Conservation (phyloP, 1,140 invertebrate species). For the Procambarus clarkii region DNA sequence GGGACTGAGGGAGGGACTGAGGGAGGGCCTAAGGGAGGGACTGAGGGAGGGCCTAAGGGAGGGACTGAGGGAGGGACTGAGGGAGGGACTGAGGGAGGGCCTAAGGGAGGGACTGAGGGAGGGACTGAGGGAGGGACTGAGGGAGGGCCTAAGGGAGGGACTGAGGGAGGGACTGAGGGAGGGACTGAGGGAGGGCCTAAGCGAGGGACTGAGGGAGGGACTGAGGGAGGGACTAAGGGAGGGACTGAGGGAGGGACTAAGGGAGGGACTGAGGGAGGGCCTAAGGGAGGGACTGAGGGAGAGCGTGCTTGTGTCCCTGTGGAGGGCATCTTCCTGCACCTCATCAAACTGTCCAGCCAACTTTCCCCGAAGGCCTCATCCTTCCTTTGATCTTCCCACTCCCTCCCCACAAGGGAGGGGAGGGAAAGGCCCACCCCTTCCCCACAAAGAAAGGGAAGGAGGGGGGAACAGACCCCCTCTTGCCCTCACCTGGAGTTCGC, state of each 20-base stretch:
- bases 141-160: too few species aligned
- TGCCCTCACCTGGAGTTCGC: too few species aligned
- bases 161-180: background rate
- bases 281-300: background rate
- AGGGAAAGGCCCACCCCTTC: background rate
- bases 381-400: constrained; percentile 24
- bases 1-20: too few species aligned
- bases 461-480: background rate
- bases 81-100: too few species aligned
- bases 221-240: background rate
- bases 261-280: background rate
- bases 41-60: background rate
- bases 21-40: background rate
- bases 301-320: background rate
- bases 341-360: constrained; percentile 38
- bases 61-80: too few species aligned
- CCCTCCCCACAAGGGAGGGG: background rate
- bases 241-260: background rate
- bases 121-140: too few species aligned
- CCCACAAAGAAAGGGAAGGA: background rate
- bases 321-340: background rate
- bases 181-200: background rate
- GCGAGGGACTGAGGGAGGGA: too few species aligned
- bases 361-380: constrained; percentile 5
- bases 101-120: background rate